These are phyloP conservation scores for Agelastica alni DNA, from an alignment of 2,888 invertebrate species.

Conservation along the genomic window DNA sequence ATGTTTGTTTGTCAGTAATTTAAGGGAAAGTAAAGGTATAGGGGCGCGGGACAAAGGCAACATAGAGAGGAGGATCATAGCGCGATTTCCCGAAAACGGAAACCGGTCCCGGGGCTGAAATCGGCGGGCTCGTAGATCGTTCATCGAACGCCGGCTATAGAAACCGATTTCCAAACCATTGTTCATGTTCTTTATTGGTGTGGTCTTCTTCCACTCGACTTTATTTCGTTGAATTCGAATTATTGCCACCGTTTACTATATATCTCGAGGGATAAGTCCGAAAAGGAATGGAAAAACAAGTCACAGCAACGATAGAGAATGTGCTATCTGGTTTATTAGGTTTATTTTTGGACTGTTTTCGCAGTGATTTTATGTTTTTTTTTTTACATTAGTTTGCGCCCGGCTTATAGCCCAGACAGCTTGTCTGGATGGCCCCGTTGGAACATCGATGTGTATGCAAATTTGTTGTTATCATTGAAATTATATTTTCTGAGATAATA, in stretches of 20 bases:
- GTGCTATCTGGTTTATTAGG: constrained; percentile 25
- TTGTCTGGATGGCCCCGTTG: constrained; percentile 14
- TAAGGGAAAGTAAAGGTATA: constrained; percentile 2
- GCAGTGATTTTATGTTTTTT: constrained; percentile 22
- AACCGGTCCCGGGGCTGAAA: constrained; percentile 35
- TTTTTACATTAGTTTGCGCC: constrained; percentile 21
- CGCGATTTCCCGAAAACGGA: constrained; percentile 38
- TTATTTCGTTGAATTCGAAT: constrained; percentile 41
- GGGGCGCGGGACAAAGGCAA: constrained; percentile 12
- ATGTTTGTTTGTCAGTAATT: neutral
- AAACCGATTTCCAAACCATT: constrained; percentile 46
- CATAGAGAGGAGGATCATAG: constrained; percentile 32
- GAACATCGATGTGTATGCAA: constrained; percentile 15
- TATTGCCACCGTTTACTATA: constrained; percentile 34
- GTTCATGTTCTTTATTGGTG: constrained; percentile 45
- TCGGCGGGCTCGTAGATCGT: constrained; percentile 35
- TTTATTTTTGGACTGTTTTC: constrained; percentile 21
- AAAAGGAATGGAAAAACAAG: constrained; percentile 26
- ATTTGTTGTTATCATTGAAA: constrained; percentile 11
- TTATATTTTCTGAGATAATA: too few species aligned
- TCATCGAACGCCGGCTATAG: constrained; percentile 37
- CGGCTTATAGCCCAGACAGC: constrained; percentile 17
- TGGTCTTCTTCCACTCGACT: constrained; percentile 44
- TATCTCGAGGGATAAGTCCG: constrained; percentile 26
- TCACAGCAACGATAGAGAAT: constrained; percentile 21